Evolutionary conservation across 2,797 vertebrate species (phyloP), one percentile per base, ranked within the genome.

Genomic region (Hoplostethus mediterraneus): DNA sequence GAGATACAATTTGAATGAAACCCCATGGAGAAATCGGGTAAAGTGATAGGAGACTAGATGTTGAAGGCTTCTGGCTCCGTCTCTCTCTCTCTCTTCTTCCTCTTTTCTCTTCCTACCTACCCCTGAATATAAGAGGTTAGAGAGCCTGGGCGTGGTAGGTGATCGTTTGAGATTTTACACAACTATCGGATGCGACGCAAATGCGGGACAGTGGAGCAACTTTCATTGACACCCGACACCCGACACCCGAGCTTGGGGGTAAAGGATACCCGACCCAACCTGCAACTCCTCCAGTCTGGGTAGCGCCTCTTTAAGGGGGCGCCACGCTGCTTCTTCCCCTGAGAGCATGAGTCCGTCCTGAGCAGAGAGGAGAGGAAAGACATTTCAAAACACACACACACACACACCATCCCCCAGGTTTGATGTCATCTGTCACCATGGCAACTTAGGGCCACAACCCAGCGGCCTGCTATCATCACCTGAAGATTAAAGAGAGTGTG

Each of bases 301-400:
- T 31, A 97, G 74, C 49, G 91, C 90, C 30, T 95, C 94, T 88
- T 91, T 95, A 80, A 96, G 88, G 57, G 82, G 90, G 65, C 85
- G 89, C 95, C 96, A 98, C 5, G 73, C 84, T 21, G 79, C 52
- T 55, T 95, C 91, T 54, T 95, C 88, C n/a, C 97, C 98, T 0
- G 92, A 92, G 68, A 97, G 83, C 95, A 98, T 96, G 72, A 96
- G 93, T 70, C 77, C 79, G 77, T 98, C 97, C 98, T 99, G 83
- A 3, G 68, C 69, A 49, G 33, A 61, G 12, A n/a, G 5, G 0
- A 72, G 25, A 16, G 44, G 11, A 48, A 4, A n/a, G 17, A 42
- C 33, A 40, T 40, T 8, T 40, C 2, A 40, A 42, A 0, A 52
- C 25, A 55, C 25, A 55, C 40, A 71, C 36, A 52, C 25, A 55